Conservation (phyloP, 2,113 vertebrate genomes). For the Crotalus viridis region DNA sequence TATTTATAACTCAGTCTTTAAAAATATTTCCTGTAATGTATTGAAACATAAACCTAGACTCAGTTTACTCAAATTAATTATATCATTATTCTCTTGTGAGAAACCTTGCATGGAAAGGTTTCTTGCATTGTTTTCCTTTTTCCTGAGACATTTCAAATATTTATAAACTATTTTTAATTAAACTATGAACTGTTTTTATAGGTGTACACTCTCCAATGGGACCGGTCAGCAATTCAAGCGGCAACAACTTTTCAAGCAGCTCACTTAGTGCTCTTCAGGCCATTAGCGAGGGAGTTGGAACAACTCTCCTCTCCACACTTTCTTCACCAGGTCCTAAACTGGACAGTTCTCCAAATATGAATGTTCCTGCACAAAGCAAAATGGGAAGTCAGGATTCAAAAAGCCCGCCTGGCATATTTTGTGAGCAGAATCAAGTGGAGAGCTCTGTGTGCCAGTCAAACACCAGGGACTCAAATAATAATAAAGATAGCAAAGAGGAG, state of each 20-base stretch:
- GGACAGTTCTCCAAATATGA: slow-evolving; percentile 87
- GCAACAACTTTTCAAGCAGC: slow-evolving; percentile 89
- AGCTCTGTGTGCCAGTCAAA: slow-evolving; percentile 84
- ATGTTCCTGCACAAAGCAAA: slow-evolving; percentile 76
- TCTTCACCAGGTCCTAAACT: slow-evolving; percentile 88
- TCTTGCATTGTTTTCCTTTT: not conserved
- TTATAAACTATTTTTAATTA: not conserved
- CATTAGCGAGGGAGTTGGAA: slow-evolving; percentile 96
- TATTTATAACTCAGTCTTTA: not conserved
- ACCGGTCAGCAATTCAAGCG: slow-evolving; percentile 72
- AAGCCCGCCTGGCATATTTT: slow-evolving; percentile 81
- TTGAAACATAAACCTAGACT: not conserved
- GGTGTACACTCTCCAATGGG: slow-evolving; percentile 91
- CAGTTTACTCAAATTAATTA: not conserved
- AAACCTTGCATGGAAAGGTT: not conserved
- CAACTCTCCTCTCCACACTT: slow-evolving; percentile 85
- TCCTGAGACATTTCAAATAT: not conserved
- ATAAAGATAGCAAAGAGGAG: slow-evolving; percentile 79
- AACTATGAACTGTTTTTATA: slow-evolving; percentile 43
- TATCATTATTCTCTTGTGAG: not conserved
- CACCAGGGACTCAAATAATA: slow-evolving; percentile 72
- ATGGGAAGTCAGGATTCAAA: slow-evolving; percentile 82
- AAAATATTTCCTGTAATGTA: not conserved
- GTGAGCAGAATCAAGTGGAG: slow-evolving; percentile 82
- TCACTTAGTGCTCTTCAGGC: slow-evolving; percentile 96